Conservation (phyloP, 2,888 invertebrate species). For the Lottia gigantea region DNA sequence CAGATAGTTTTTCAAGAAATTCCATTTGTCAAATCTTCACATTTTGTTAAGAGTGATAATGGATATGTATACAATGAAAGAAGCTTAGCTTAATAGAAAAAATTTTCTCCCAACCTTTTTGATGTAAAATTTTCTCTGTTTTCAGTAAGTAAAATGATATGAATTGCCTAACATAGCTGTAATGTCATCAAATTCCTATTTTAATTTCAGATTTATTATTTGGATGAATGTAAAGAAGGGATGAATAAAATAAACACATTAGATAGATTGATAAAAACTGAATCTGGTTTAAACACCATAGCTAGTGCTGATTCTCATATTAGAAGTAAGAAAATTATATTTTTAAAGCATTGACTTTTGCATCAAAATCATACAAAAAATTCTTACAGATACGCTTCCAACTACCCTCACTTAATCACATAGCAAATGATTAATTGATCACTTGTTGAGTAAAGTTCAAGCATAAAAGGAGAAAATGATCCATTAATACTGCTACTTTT, state of each 20-base stretch:
- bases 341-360: no score
- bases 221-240: constrained; percentile 47
- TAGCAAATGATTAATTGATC: no score
- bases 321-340: constrained; percentile 70
- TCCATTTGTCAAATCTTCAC: background rate
- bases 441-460: no score
- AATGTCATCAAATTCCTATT: no score
- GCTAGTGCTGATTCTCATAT: constrained; percentile 72
- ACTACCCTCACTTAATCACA: background rate
- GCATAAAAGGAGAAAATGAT: no score
- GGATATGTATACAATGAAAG: no score
- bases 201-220: constrained; percentile 33
- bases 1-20: no score
- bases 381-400: background rate
- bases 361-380: background rate
- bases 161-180: no score
- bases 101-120: no score
- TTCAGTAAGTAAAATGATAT: background rate
- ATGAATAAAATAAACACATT: constrained; percentile 47
- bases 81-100: no score
- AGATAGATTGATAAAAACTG: constrained; percentile 64
- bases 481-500: no score
- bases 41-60: no score
- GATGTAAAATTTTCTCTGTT: background rate
- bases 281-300: constrained; percentile 72